Conservation (phyloP, 2,797 vertebrate species). For the Glyptemys insculpta region DNA sequence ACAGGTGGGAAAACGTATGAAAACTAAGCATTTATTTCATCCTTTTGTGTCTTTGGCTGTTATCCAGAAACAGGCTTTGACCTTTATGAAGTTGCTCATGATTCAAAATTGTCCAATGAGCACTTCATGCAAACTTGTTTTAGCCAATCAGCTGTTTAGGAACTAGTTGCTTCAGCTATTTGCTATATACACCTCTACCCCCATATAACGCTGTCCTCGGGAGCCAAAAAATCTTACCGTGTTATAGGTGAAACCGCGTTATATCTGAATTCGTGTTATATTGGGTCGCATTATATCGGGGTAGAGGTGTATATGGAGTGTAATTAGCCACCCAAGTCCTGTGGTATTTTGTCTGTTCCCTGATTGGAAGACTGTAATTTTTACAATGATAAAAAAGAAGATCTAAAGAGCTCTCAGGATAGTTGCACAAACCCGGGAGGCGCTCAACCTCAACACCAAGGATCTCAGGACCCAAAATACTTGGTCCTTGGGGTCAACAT, state of each 20-base stretch:
- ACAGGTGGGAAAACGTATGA: background rate
- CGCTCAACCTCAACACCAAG: background rate
- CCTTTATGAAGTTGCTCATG: background rate
- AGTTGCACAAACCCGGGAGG: background rate
- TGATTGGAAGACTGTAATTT: background rate
- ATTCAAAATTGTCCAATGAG: background rate
- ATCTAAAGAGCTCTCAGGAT: background rate
- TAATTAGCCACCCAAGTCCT: background rate
- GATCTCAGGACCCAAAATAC: background rate
- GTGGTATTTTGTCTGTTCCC: background rate
- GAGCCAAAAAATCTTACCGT: no score
- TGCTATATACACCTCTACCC: background rate
- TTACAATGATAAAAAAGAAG: background rate
- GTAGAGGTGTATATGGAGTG: background rate
- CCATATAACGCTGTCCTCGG: no score
- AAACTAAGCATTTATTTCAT: background rate
- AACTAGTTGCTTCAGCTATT: background rate
- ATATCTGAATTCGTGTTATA: no score
- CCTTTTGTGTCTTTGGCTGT: background rate
- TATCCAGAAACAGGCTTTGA: background rate
- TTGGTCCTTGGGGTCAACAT: background rate
- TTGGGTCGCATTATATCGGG: no score
- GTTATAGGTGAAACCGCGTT: no score
- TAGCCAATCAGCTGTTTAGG: background rate
- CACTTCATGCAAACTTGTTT: background rate